Base-by-base conservation (phyloP, 2,797 vertebrate genomes). In the Hapalemur alaotrensis region DNA sequence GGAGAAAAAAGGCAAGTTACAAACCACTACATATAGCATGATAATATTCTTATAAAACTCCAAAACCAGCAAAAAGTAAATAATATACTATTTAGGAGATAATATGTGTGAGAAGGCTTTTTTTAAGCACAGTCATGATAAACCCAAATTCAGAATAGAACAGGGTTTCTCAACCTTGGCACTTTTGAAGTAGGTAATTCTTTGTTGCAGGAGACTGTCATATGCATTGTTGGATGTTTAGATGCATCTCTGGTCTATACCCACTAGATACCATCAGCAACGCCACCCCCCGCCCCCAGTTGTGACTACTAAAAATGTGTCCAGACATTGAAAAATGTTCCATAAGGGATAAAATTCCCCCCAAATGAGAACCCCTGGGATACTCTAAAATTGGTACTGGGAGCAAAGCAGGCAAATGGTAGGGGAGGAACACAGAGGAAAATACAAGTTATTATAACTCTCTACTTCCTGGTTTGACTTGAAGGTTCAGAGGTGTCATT, bases 241-340 rank as follows among this genome's bases (percentile, higher is more conserved):
- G 23, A 67, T 10, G 11, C 35, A 91, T 78, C 38, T 43, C 46
- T 38, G 54, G n/a, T 50, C 8, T 80, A 54, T 72, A 41, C 17
- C 10, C 20, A 54, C 8, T 41, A 61, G 28, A 67, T 32, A 18
- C 30, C 3, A 72, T 32, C 35, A 78, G 41, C 23, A 67, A 12
- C 15, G 6, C 54, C 32, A 1, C 35, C 69, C 11, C 38, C 10
- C 4, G 61, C 2, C 2, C 2, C 32, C 2, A 25, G 23, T 1
- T 81, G 4, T 59, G 6, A 82, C 48, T n/a, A 82, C 12, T 54
- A 87, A 76, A 93, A 73, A 90, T 84, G 15, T 95, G 46, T 85
- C 41, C 48, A 78, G 23, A 76, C 41, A 91, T 17, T 54, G 25
- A 30, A 48, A 70, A 73, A 86, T 79, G 32, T 83, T 8, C 75